phyloP scores from a whole-genome alignment of 2,888 invertebrate species.

The Philaethria dido region DNA sequence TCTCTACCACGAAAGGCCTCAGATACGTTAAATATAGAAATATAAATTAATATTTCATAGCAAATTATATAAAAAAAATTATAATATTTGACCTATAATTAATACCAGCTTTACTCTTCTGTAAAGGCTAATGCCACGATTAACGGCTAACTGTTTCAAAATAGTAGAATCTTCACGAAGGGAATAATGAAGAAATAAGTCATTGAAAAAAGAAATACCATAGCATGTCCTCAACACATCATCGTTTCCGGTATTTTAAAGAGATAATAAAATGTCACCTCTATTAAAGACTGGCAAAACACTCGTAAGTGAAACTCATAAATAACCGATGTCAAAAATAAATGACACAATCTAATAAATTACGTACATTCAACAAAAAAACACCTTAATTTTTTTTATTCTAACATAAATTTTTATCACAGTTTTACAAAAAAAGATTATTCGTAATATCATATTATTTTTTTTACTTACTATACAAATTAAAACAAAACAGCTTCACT shows the following conservation, averaged over 20 bases:
- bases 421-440: conserved; percentile 5
- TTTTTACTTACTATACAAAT: no score
- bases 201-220: neutral
- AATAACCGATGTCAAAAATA: conserved; percentile 39
- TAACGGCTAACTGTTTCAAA: no score
- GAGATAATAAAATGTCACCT: conserved; percentile 31
- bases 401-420: neutral
- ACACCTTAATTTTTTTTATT: conserved; percentile 23
- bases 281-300: conserved; percentile 35
- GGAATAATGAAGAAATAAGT: neutral
- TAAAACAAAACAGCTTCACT: no score
- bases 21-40: no score
- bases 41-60: no score
- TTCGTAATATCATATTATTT: neutral
- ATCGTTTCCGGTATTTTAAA: conserved; percentile 27
- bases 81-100: no score
- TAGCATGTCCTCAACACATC: conserved; percentile 25
- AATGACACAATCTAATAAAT: conserved; percentile 48
- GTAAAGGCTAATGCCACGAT: no score
- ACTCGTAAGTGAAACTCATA: conserved; percentile 37
- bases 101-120: no score
- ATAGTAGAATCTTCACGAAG: no score
- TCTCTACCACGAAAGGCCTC: no score
- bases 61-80: no score
- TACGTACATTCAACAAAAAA: conserved; percentile 29